These are phyloP conservation scores for Gallinago jamesoni DNA, from an alignment of 2,113 vertebrate genomes.

Conservation along the genomic window DNA sequence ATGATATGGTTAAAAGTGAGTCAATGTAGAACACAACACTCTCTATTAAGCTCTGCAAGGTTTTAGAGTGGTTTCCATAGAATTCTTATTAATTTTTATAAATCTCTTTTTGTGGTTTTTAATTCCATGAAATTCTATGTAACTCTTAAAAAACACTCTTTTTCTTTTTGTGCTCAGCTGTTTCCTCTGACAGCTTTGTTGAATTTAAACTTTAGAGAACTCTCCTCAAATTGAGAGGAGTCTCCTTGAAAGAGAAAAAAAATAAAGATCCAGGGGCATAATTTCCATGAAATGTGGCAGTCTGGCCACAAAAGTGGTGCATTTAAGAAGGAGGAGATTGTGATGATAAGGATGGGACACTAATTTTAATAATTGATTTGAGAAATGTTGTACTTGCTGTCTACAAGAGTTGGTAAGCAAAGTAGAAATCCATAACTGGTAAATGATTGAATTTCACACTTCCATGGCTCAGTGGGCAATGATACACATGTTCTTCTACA, in stretches of 20 bases:
- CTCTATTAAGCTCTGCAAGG: neutral
- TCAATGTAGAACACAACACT: neutral
- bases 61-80: neutral
- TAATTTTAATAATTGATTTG: conserved; percentile 16
- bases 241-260: neutral
- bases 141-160: neutral
- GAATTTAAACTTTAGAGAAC: neutral
- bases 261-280: neutral
- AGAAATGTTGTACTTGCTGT: neutral
- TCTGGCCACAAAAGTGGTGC: neutral
- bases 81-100: conserved; percentile 16
- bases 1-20: neutral
- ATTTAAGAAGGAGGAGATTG: neutral
- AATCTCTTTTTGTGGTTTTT: neutral
- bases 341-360: neutral
- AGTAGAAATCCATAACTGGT: neutral
- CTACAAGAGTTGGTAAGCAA: neutral
- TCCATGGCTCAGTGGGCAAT: neutral
- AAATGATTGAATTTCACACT: conserved; percentile 8
- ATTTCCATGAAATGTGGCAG: neutral
- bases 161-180: neutral
- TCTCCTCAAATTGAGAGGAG: neutral
- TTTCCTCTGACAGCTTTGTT: neutral
- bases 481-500: neutral
- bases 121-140: conserved; percentile 8